These are phyloP conservation scores for Drosophila histrio DNA, from an alignment of 2,888 invertebrate genomes.

Conservation along the genomic window DNA sequence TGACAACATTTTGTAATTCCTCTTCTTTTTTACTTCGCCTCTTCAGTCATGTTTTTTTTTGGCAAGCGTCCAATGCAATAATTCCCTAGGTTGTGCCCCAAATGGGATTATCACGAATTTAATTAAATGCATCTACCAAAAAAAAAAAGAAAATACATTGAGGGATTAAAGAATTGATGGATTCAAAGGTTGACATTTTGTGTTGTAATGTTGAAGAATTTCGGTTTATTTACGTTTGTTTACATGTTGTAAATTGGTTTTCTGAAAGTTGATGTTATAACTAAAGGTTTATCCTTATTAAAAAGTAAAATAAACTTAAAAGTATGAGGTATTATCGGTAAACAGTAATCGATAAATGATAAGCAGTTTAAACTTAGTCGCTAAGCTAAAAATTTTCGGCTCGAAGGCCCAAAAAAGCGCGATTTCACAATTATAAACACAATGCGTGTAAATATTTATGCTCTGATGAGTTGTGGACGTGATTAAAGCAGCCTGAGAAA, in stretches of 20 bases:
- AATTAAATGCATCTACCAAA: conserved; percentile 35
- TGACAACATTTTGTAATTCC: conserved; percentile 50
- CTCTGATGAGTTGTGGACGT: conserved; percentile 39
- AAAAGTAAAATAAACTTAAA: conserved; percentile 52
- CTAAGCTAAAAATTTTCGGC: conserved; percentile 54
- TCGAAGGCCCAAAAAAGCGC: conserved; percentile 31
- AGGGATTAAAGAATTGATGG: conserved; percentile 14
- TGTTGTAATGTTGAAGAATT: too few species aligned
- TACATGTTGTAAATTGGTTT: conserved; percentile 33
- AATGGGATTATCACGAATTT: conserved; percentile 37
- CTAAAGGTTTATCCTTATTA: conserved; percentile 31
- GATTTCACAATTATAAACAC: conserved; percentile 62
- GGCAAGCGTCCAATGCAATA: conserved; percentile 53
- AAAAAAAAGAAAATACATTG: too few species aligned
- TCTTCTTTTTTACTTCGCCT: background rate
- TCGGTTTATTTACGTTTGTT: conserved; percentile 28
- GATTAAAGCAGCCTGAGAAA: too few species aligned
- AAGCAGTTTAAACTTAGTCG: conserved; percentile 64
- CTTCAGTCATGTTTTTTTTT: conserved; percentile 23
- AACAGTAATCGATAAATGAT: conserved; percentile 29
- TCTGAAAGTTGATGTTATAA: conserved; percentile 23
- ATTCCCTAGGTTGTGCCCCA: conserved; percentile 9
- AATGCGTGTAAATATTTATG: conserved; percentile 50
- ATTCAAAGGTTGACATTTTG: background rate
- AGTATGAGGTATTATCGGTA: conserved; percentile 30